Evolutionary conservation across 64 coral and sea anemone genomes (phyloP), one percentile per base, ranked within the genome.

Genomic region (Anthopleura sola): DNA sequence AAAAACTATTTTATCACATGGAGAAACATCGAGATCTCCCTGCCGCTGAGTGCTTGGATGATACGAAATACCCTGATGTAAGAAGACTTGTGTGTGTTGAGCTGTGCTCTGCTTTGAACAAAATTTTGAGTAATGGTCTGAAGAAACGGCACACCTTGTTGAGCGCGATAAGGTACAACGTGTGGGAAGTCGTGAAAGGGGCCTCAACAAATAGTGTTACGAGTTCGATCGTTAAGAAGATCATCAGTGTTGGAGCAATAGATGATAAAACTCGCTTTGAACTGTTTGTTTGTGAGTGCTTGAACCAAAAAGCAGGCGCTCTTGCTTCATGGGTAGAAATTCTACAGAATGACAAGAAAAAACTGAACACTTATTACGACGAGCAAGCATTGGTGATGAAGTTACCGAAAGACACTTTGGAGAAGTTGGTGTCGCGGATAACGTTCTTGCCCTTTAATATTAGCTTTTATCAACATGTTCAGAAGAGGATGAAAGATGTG

Each of bases 1-100:
- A 58, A 38, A 83, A 83, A 36, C 6, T 83, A n/a, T 83, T 83
- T 83, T 83, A 54, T 51, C 82, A 81, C 17, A 48, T 81, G 24
- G 78, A 81, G 49, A 81, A 53, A 81, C 7, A 17, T 1, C 39
- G 50, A 83, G 12, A 23, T 19, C 21, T 36, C 6, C 24, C 50
- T 3, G 50, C 58, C 1, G 16, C 19, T 18, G 55, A 83, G 17
- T 38, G 49, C 50, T 15, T 83, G 28, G 51, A 83, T 83, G 82
- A 83, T 16, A 20, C 6, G 8, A 54, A 83, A 32, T 54, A 34
- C 20, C 55, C 82, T 24, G 82, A 56, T 31, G 18, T 60, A 56
- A 7, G 82, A 7, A 20, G 26, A 39, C 16, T 83, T 0, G 82
- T 83, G 6, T 83, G 82, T 37, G 21, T 28, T 24, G 23, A 54